These are phyloP conservation scores for Mergus octosetaceus DNA, from an alignment of 2,797 vertebrate genomes.

Conservation along the genomic window DNA sequence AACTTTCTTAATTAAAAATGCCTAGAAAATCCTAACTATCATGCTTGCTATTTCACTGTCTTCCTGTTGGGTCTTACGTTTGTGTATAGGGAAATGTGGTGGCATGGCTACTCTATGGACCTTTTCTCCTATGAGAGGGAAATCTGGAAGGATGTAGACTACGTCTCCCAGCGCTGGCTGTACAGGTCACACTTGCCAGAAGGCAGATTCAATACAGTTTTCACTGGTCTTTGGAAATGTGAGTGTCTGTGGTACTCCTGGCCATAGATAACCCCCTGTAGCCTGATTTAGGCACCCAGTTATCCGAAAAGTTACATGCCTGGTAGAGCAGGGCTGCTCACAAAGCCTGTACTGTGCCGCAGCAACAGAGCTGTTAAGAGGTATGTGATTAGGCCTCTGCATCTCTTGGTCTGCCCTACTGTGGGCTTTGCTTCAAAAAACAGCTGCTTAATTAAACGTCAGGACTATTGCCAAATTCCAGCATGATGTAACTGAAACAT, in stretches of 20 bases:
- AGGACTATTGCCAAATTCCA: conserved; percentile 33
- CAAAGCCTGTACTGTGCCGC: neutral
- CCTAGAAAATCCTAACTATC: neutral
- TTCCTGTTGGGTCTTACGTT: neutral
- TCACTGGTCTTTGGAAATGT: neutral
- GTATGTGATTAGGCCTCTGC: neutral
- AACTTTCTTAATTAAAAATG: neutral
- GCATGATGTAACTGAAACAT: conserved; percentile 18
- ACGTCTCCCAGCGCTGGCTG: neutral
- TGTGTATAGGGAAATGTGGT: neutral
- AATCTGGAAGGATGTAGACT: neutral
- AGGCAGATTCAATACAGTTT: neutral
- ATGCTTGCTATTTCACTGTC: neutral
- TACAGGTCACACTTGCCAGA: neutral
- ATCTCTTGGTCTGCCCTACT: neutral
- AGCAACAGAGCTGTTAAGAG: neutral
- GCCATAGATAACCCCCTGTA: neutral
- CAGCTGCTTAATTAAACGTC: neutral
- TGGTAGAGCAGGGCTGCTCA: neutral
- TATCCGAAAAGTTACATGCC: neutral
- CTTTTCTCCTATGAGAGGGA: neutral
- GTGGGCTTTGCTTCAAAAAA: conserved; percentile 9
- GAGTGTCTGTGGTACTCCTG: neutral
- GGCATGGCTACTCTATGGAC: neutral
- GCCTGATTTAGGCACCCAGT: neutral